phyloP scores from a whole-genome alignment of 2,113 vertebrate genomes.

The Pyrgilauda ruficollis region DNA sequence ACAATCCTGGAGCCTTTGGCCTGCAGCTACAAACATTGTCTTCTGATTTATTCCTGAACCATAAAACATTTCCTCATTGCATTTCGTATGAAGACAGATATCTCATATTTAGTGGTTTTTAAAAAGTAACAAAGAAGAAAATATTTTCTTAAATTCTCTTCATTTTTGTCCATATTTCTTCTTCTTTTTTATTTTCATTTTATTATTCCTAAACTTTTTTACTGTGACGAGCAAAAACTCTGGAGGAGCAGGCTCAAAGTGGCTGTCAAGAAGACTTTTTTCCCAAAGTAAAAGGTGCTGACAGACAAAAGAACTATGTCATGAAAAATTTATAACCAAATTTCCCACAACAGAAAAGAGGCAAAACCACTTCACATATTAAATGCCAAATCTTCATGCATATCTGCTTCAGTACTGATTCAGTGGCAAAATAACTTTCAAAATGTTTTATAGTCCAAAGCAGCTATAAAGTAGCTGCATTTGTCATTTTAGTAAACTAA shows the following conservation, averaged over 20 bases:
- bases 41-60: not conserved
- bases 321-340: slow-evolving; percentile 67
- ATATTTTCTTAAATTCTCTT: not conserved
- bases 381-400: slow-evolving; percentile 42
- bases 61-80: not conserved
- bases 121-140: not conserved
- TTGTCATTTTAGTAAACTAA: slow-evolving; percentile 71
- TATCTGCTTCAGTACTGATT: slow-evolving; percentile 52
- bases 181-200: not conserved
- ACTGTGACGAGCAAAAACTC: slow-evolving; percentile 5
- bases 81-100: not conserved
- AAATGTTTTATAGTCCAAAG: slow-evolving; percentile 71
- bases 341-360: slow-evolving; percentile 45
- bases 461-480: slow-evolving; percentile 69
- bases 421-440: slow-evolving; percentile 70
- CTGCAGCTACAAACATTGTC: not conserved
- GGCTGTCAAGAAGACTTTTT: slow-evolving; percentile 45
- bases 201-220: not conserved
- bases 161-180: not conserved
- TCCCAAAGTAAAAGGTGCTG: slow-evolving; percentile 48
- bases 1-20: not conserved
- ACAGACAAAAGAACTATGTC: slow-evolving; percentile 56
- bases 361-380: slow-evolving; percentile 40
- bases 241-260: slow-evolving; percentile 48
- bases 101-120: not conserved